phyloP scores from a whole-genome alignment of 1,140 invertebrate genomes.

The Camponotus floridanus region DNA sequence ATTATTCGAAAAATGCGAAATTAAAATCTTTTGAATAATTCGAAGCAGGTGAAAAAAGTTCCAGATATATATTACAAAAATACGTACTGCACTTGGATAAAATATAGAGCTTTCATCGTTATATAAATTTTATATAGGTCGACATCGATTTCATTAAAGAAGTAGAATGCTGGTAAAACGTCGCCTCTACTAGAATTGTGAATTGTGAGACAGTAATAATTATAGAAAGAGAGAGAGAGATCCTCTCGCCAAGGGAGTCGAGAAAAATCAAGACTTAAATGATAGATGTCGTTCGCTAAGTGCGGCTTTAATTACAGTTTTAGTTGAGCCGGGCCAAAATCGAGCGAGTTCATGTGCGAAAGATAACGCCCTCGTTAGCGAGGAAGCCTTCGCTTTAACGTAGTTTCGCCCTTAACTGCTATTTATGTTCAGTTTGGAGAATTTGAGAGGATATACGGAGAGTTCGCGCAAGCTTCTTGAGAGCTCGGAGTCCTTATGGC shows the following conservation, averaged over 20 bases:
- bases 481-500: conserved; percentile 41
- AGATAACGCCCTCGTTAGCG: conserved; percentile 56
- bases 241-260: conserved; percentile 14
- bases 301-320: conserved; percentile 58
- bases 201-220: conserved; percentile 22
- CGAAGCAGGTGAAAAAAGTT: not conserved
- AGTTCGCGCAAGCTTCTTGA: conserved; percentile 45
- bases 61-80: not conserved
- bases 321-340: conserved; percentile 43
- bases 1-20: not conserved
- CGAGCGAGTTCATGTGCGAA: conserved; percentile 57
- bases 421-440: conserved; percentile 64
- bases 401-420: conserved; percentile 62
- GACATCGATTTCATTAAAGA: not conserved
- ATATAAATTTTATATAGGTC: not conserved
- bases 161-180: not conserved
- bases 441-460: conserved; percentile 61
- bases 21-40: not conserved
- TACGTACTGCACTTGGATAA: not conserved
- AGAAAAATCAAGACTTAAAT: conserved; percentile 60
- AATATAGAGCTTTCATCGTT: not conserved
- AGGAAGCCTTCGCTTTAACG: conserved; percentile 52
- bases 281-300: conserved; percentile 53
- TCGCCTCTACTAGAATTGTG: conserved; percentile 12
- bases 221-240: not conserved